Base-by-base conservation (phyloP, 92 coral and sea anemone genomes). In the Zoanthus sociatus region DNA sequence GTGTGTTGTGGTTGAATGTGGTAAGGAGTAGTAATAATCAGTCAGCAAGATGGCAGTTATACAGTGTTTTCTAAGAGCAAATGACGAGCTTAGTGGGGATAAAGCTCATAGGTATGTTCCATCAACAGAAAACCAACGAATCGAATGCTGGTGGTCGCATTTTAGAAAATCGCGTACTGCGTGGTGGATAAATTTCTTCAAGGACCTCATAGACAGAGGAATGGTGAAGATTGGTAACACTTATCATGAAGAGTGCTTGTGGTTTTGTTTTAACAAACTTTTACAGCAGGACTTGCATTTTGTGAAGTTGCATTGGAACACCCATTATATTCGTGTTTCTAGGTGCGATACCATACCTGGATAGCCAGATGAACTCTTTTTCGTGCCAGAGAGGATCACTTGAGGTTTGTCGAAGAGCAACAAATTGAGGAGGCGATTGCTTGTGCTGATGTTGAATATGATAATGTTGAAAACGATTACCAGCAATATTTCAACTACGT, bases 291-390 rank as follows among this genome's bases (percentile, higher is more conserved):
- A 92, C 78, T 72, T 88, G 54, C 75, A 90, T 67, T 72, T 55
- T 79, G 92, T 90, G 15, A 93, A 82, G 79, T 92, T 90, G 76
- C 92, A 93, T 86, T 88, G 95, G 93, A 93, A 93, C 83, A 93
- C 90, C 67, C 95, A 90, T 64, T 73, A 78, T 46, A 90, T 92
- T 77, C 61, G 93, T 50, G 86, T 77, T 75, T 79, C 89, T 64
- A 88, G 93, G 58, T 74, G 71, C 79, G 78, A 88, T 58, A 93
- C 93, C 71, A 92, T 86, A 15, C 47, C 91, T 63, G 95, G 93
- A 60, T 72, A 93, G 54, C 95, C 95, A 33, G 94, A 88, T 83
- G 86, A 92, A 3, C 88, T 93, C 10, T 93, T 86, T 76, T 86
- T 86, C 74, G 78, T 91, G 70, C 91, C 94, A 4, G 91, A 56